Evolutionary conservation across 2,797 vertebrate genomes (phyloP), one percentile per base, ranked within the genome.

Genomic region (Lagodon rhomboides): DNA sequence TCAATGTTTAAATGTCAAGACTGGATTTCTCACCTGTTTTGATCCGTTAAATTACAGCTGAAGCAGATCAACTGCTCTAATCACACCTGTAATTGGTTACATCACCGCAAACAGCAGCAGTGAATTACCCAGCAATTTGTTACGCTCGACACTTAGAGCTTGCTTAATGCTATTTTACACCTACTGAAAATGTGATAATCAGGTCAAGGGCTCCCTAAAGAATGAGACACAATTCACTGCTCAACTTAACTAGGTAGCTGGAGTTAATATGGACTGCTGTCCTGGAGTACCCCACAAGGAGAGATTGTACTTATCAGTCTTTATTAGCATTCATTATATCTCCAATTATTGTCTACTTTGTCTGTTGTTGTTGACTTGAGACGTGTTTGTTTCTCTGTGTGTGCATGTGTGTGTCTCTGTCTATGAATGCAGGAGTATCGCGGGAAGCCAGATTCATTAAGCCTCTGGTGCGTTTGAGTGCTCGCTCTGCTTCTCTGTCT

Each of bases 191-290:
- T 61, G 82, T 83, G 85, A 73, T 89, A 83, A 89, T 86, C 66
- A 83, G 87, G 84, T 88, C 77, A 82, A 88, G 73, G 75, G 66
- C 79, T 90, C 88, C 75, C 86, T 64, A 5, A 86, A 83, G 89
- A 84, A 79, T 34, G 67, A 67, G 62, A 84, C 50, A 77, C 75
- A 72, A 70, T 80, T 75, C 64, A 65, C 75, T 56, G 67, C 79
- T 85, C 77, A 73, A 46, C 67, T 69, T 85, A 85, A 86, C 69
- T 64, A 80, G 80, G 61, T 74, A 50, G 56, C 60, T 77, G 65
- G 38, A 75, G 75, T 81, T 86, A 84, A 80, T 81, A 51, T 38
- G 56, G 51, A 13, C 73, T 60, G 73, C 58, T 84, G 79, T 84
- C 66, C 44, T 0, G 3, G 50, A 73, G 74, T 43, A 56, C 18